phyloP scores from a whole-genome alignment of 2,888 invertebrate species.

The Rhagium mordax region DNA sequence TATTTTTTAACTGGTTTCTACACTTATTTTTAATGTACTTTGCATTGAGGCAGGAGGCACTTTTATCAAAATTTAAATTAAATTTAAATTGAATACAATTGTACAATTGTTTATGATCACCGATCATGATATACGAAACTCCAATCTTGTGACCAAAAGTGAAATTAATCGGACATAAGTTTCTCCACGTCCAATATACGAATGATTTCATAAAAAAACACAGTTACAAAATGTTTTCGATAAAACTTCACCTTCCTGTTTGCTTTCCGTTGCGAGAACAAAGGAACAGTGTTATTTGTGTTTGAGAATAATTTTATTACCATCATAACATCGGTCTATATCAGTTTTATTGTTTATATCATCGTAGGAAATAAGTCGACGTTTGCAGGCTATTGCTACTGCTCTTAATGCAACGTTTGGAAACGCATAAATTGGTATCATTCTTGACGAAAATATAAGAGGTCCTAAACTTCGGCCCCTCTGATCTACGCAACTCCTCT shows the following conservation, averaged over 20 bases:
- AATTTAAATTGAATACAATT: no score
- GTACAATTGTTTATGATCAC: no score
- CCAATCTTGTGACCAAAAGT: no score
- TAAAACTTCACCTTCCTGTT: conserved; percentile 30
- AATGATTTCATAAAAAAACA: neutral
- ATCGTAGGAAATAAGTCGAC: conserved; percentile 21
- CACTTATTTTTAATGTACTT: no score
- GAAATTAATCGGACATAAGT: no score
- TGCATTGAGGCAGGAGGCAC: no score
- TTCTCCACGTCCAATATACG: neutral
- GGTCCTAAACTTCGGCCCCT: neutral
- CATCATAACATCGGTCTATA: conserved; percentile 20
- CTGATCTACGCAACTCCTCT: no score
- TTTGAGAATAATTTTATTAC: conserved; percentile 25
- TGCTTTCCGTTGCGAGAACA: conserved; percentile 24
- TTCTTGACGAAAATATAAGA: neutral
- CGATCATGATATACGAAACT: no score
- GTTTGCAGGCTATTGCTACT: neutral
- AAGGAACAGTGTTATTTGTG: conserved; percentile 19
- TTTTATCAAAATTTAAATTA: no score
- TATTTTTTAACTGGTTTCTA: no score
- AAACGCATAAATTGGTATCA: conserved; percentile 6
- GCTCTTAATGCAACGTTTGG: conserved; percentile 1
- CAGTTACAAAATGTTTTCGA: conserved; percentile 5
- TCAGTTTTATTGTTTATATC: conserved; percentile 31